phyloP scores from a whole-genome alignment of 2,797 vertebrate genomes.

The Acipenser transmontanus region DNA sequence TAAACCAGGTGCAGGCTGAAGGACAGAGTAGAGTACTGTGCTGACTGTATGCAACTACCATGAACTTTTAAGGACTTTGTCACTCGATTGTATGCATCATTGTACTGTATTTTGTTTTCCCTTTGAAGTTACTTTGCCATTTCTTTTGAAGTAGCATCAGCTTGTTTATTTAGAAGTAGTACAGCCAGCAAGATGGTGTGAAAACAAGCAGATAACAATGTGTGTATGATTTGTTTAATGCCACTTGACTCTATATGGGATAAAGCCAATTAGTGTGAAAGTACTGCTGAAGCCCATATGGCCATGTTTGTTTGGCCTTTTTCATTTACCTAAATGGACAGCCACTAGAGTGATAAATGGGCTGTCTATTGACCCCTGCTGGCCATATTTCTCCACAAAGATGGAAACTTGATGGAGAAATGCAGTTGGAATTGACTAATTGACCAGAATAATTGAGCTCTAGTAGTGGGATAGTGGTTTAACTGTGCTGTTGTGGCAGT shows the following conservation, averaged over 20 bases:
- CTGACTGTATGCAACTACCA: too few relatives aligned
- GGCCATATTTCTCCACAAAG: slow-evolving; percentile 77
- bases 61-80: too few relatives aligned
- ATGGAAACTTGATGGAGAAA: slow-evolving; percentile 80
- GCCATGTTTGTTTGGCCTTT: slow-evolving; percentile 76
- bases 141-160: neutral
- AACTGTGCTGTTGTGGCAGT: slow-evolving; percentile 69
- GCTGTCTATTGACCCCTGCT: slow-evolving; percentile 72
- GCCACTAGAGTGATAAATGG: slow-evolving; percentile 71
- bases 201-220: slow-evolving; percentile 65
- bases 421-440: slow-evolving; percentile 86
- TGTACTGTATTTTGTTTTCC: neutral
- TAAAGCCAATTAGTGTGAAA: slow-evolving; percentile 79
- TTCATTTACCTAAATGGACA: slow-evolving; percentile 87
- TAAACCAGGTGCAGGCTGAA: too few relatives aligned
- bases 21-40: too few relatives aligned
- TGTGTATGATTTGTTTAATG: slow-evolving; percentile 64
- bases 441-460: slow-evolving; percentile 83
- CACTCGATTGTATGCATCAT: neutral
- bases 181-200: slow-evolving; percentile 48
- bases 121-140: neutral
- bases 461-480: slow-evolving; percentile 58
- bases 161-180: slow-evolving; percentile 6
- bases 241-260: slow-evolving; percentile 58
- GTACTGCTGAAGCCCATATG: slow-evolving; percentile 77